These are phyloP conservation scores for Phylloscopus collybita DNA, from an alignment of 2,797 vertebrate genomes.

Conservation along the genomic window DNA sequence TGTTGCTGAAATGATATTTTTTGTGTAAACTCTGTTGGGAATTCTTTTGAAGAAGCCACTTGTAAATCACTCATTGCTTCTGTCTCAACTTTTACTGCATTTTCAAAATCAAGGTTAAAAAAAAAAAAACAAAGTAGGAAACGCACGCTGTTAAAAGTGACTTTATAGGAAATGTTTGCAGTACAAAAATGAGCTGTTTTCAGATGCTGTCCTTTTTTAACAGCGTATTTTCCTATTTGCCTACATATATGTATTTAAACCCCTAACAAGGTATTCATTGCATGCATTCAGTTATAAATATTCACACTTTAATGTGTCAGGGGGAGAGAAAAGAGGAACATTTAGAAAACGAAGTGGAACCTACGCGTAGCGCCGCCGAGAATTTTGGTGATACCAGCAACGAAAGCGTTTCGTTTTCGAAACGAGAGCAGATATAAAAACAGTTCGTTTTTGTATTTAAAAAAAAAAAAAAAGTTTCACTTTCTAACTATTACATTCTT, in stretches of 20 bases:
- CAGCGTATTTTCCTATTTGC: background rate
- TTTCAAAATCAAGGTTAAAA: conserved; percentile 62
- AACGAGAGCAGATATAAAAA: background rate
- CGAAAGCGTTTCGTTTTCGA: background rate
- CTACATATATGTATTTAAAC: background rate
- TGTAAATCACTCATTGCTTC: conserved; percentile 70
- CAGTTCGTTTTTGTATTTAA: background rate
- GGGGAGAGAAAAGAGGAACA: background rate
- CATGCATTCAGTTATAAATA: background rate
- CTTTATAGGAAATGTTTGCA: background rate
- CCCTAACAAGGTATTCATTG: background rate
- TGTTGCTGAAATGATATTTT: conserved; percentile 51
- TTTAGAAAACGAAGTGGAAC: background rate
- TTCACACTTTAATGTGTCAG: background rate
- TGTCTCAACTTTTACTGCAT: conserved; percentile 17
- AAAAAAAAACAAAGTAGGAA: background rate
- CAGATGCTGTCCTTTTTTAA: background rate
- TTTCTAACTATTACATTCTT: background rate
- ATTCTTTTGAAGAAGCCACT: conserved; percentile 71
- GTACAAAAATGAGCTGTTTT: background rate
- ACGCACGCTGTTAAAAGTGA: background rate
- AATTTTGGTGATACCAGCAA: background rate
- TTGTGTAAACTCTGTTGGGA: conserved; percentile 54
- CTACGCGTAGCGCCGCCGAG: background rate
- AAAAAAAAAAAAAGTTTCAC: background rate